Conservation (phyloP, 2,113 vertebrate species). For the Petrocephalus zakoni region DNA sequence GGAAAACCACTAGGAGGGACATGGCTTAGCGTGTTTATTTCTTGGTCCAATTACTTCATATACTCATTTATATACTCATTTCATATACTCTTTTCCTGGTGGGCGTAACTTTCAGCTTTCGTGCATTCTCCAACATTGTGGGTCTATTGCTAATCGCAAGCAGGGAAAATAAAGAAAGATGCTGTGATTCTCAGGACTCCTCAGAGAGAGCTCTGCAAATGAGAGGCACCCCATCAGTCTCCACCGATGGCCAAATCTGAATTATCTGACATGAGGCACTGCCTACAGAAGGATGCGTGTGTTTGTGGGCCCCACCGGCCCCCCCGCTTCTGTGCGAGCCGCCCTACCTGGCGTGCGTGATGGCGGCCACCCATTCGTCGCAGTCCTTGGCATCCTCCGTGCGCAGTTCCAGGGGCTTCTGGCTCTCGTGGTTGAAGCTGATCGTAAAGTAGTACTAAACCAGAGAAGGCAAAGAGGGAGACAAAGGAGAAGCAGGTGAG, state of each 20-base stretch:
- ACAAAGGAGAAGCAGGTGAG: not conserved
- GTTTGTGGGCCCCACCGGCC: not conserved
- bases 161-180: not conserved
- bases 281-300: not conserved
- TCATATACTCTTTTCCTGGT: not conserved
- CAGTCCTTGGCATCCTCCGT: slow-evolving; percentile 85
- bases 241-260: not conserved
- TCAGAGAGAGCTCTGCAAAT: not conserved
- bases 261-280: not conserved
- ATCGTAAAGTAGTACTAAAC: slow-evolving; percentile 87
- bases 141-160: not conserved
- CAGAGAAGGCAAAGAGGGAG: slow-evolving; percentile 20
- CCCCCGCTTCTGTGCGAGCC: not conserved
- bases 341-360: slow-evolving; percentile 89
- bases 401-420: slow-evolving; percentile 90
- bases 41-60: not conserved
- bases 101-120: not conserved
- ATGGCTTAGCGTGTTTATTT: not conserved
- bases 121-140: not conserved
- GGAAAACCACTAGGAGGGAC: not conserved
- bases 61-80: not conserved
- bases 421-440: slow-evolving; percentile 89
- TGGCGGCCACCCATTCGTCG: slow-evolving; percentile 89
- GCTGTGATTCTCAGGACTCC: not conserved
- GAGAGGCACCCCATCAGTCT: not conserved